Conservation (phyloP, 2,888 invertebrate species). For the Chorisops tibialis region DNA sequence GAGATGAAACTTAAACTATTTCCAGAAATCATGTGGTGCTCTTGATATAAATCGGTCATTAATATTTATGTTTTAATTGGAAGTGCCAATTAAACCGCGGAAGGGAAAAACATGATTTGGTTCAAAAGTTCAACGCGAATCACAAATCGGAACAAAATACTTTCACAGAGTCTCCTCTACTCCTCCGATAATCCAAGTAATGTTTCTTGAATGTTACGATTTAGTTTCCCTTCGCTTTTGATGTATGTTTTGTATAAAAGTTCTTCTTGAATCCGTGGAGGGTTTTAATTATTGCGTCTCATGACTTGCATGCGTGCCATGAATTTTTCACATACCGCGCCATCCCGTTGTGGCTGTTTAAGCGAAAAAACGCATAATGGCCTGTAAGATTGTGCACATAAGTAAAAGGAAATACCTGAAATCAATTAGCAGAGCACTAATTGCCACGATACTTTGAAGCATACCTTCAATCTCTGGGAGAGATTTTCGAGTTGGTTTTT, state of each 20-base stretch:
- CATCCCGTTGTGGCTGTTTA: constrained; percentile 5
- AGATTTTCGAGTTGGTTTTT: not conserved
- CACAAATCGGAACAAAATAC: constrained; percentile 26
- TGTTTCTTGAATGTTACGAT: not conserved
- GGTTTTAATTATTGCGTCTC: constrained; percentile 32
- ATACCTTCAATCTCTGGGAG: constrained; percentile 38
- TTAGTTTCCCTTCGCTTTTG: not conserved
- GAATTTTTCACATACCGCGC: constrained; percentile 29
- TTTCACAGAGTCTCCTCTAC: constrained; percentile 14
- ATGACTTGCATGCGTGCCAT: constrained; percentile 30
- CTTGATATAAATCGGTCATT: too few relatives aligned
- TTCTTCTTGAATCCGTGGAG: constrained; percentile 1
- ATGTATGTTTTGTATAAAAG: not conserved
- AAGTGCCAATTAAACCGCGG: too few relatives aligned
- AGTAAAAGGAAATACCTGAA: constrained; percentile 51
- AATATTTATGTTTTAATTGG: too few relatives aligned
- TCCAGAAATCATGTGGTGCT: too few relatives aligned
- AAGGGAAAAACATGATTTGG: too few relatives aligned
- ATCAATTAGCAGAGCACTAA: constrained; percentile 53
- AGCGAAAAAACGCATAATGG: constrained; percentile 22
- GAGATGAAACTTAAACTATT: too few relatives aligned
- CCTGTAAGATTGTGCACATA: constrained; percentile 14
- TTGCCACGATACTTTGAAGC: constrained; percentile 51
- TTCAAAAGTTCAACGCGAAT: not conserved
- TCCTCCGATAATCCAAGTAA: not conserved